phyloP scores from a whole-genome alignment of 2,888 invertebrate genomes.

The Synergus itoensis region DNA sequence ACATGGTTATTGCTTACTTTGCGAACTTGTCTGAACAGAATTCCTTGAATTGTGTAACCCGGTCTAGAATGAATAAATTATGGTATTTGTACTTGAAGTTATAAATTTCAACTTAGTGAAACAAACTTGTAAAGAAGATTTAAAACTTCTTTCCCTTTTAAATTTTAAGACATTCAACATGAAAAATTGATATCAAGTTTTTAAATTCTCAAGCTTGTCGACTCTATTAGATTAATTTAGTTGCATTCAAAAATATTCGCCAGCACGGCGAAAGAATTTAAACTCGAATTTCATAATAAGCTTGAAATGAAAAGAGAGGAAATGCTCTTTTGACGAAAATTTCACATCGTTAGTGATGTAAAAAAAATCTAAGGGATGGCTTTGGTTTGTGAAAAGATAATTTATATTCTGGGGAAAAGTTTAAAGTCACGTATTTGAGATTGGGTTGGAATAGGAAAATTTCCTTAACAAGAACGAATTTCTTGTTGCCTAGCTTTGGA shows the following conservation, averaged over 20 bases:
- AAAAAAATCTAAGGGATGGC: not conserved
- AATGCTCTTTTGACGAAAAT: not conserved
- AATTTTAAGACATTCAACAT: too few species aligned
- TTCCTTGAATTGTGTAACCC: not conserved
- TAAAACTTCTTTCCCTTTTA: not conserved
- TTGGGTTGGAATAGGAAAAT: slow-evolving; percentile 10
- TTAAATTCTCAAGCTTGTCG: too few species aligned
- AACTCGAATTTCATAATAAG: not conserved
- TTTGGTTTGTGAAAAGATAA: not conserved
- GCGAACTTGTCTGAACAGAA: slow-evolving; percentile 30
- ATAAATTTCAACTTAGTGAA: not conserved
- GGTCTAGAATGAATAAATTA: not conserved
- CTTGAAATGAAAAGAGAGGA: not conserved
- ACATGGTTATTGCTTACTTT: slow-evolving; percentile 36
- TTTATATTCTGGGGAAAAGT: slow-evolving; percentile 4
- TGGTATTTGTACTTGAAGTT: not conserved
- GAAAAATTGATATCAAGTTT: too few species aligned
- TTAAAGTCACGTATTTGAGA: slow-evolving; percentile 17
- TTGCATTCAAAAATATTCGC: not conserved
- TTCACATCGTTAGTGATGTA: not conserved
- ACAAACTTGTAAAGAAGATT: not conserved
- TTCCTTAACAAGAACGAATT: slow-evolving; percentile 19
- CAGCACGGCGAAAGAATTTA: not conserved
- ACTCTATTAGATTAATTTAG: not conserved
- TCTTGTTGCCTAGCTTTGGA: not conserved